These are phyloP conservation scores for Drosophila persimilis DNA, from an alignment of 1,140 invertebrate species.

Conservation along the genomic window DNA sequence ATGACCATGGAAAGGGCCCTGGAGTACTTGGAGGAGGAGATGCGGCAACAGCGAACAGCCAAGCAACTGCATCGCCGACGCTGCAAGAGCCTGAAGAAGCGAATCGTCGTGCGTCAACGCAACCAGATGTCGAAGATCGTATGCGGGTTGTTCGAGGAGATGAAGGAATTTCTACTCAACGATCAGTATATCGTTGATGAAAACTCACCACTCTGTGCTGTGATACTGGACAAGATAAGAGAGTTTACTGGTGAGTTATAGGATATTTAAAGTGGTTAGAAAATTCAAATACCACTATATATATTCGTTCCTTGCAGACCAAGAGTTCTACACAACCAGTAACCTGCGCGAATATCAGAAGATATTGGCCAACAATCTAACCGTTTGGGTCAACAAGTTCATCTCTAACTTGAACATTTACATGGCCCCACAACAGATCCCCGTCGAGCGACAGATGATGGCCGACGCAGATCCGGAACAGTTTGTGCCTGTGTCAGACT, in stretches of 20 bases:
- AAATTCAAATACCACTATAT: not conserved
- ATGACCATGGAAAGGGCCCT: slow-evolving; percentile 67
- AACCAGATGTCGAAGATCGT: slow-evolving; percentile 79
- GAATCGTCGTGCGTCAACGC: slow-evolving; percentile 65
- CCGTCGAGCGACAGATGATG: slow-evolving; percentile 40
- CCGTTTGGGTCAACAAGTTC: slow-evolving; percentile 82
- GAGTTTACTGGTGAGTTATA: slow-evolving; percentile 68
- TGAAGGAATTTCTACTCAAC: slow-evolving; percentile 76
- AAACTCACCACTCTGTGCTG: slow-evolving; percentile 58
- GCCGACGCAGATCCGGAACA: slow-evolving; percentile 51
- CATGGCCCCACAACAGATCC: slow-evolving; percentile 54
- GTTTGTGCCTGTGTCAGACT: slow-evolving; percentile 70
- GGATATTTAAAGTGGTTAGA: not conserved
- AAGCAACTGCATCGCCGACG: slow-evolving; percentile 46
- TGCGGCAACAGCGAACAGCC: slow-evolving; percentile 55
- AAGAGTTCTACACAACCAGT: slow-evolving; percentile 77
- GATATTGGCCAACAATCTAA: slow-evolving; percentile 73
- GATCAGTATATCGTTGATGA: slow-evolving; percentile 78
- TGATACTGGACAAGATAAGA: slow-evolving; percentile 69
- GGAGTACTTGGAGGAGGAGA: slow-evolving; percentile 71
- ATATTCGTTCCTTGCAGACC: slow-evolving; percentile 36
- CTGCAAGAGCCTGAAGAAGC: slow-evolving; percentile 56
- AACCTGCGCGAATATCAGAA: slow-evolving; percentile 74
- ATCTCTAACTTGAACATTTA: slow-evolving; percentile 79
- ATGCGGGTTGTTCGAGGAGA: slow-evolving; percentile 76